These are phyloP conservation scores for Lathronympha strigana DNA, from an alignment of 2,888 invertebrate species.

Conservation along the genomic window DNA sequence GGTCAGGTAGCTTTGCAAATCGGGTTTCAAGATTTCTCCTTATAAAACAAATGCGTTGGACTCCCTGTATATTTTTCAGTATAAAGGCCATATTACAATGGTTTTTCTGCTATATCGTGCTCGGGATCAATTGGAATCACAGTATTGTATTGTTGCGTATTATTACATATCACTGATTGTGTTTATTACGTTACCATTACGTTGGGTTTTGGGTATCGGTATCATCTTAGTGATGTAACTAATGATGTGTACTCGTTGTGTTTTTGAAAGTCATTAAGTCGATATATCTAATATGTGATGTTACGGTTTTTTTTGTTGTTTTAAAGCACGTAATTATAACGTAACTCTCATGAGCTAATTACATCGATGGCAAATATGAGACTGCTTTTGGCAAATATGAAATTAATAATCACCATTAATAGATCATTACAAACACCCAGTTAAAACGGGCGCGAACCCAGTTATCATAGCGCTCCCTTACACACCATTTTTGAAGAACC, in stretches of 20 bases:
- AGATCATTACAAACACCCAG: no score
- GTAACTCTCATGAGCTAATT: no score
- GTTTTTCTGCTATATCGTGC: neutral
- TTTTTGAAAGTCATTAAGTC: slow-evolving; percentile 11
- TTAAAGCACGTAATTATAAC: no score
- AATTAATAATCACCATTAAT: no score
- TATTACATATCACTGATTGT: slow-evolving; percentile 17
- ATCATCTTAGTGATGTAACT: slow-evolving; percentile 20
- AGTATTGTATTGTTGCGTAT: slow-evolving; percentile 1
- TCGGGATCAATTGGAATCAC: neutral
- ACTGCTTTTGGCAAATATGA: no score
- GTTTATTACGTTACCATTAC: slow-evolving; percentile 15
- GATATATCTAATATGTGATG: neutral
- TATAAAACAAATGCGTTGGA: no score
- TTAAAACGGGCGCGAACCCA: no score
- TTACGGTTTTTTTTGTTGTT: neutral
- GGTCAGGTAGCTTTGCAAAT: no score
- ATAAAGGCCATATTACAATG: neutral
- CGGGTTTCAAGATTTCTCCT: no score
- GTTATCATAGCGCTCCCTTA: no score
- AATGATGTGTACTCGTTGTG: neutral
- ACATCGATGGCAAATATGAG: no score
- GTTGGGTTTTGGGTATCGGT: slow-evolving; percentile 11
- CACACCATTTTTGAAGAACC: no score
- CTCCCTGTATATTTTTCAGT: neutral